Base-by-base conservation (phyloP, 2,888 invertebrate species). In the Malthinus flaveolus region DNA sequence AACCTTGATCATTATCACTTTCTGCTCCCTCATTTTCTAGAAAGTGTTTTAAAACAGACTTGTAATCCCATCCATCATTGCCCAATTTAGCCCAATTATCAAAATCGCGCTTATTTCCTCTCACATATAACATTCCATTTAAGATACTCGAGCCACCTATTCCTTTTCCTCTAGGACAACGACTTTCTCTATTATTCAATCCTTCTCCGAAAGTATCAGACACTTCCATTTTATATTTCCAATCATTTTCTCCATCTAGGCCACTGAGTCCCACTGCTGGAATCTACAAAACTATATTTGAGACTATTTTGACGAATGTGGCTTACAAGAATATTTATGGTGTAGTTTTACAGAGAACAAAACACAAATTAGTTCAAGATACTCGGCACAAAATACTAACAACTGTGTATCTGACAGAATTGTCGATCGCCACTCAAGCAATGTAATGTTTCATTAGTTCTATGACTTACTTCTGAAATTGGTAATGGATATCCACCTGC, bases 41-140 rank as follows among this genome's bases (percentile, higher is more conserved):
- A 71, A 86, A 86, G 72, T 91, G 91, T 70, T 90, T 90, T 0
- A 86, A 86, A 12, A 92, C 75, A 0, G 90, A 82, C 59, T 90
- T 87, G 47, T 62, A 91, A 1, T 87, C 84, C 95, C 95, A 95
- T 3, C 93, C 93, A 0, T 85, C 82, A 73, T 91, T 91, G 0
- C 93, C 93, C 9, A 87, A 79, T 0, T 83, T 81, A 37, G 88
- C 89, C 94, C 94, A 95, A 48, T 87, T 84, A 73, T 93, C 89
- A 72, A 85, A 95, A 75, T 94, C 93, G 0, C 87, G 80, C 46
- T 84, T 83, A 75, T 91, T 92, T 79, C 81, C 62, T 63, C 71
- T 61, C 3, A 71, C 62, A 66, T 79, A 79, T 32, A 75, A 73
- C 79, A 84, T 78, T 62, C 76, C 77, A 68, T 82, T 82, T 33